Percentiles rank a stretch among this genome's conserved stretches.
These are phyloP conservation scores for Arion vulgaris DNA, from an alignment of 1,140 invertebrate species.

Conservation along the genomic window DNA sequence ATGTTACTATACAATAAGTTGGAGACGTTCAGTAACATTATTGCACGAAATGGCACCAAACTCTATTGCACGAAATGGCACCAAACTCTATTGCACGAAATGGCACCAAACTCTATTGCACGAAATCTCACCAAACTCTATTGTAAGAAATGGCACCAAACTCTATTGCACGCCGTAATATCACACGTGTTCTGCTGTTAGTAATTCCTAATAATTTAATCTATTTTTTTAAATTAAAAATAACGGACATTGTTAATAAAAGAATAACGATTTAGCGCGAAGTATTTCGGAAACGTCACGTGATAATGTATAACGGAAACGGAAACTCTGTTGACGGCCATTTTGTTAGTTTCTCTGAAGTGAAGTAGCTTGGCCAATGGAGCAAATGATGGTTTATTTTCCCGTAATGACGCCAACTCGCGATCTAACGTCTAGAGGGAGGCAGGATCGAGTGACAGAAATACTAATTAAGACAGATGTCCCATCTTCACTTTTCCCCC, in stretches of 20 bases:
- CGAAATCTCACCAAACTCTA: too few relatives aligned
- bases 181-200: too few relatives aligned
- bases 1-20: too few relatives aligned
- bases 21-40: too few relatives aligned
- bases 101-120: too few relatives aligned
- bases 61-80: too few relatives aligned
- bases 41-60: too few relatives aligned
- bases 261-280: too few relatives aligned
- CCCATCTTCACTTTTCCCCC: not conserved
- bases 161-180: too few relatives aligned
- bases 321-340: conserved; percentile 1
- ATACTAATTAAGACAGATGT: conserved; percentile 23
- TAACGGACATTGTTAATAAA: too few relatives aligned
- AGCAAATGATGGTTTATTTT: conserved; percentile 25
- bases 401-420: not conserved
- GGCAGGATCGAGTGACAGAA: not conserved
- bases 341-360: conserved; percentile 3
- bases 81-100: too few relatives aligned
- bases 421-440: not conserved
- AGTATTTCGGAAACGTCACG: not conserved
- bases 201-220: not conserved
- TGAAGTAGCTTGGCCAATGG: not conserved
- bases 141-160: too few relatives aligned
- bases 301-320: conserved; percentile 4
- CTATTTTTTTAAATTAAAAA: not conserved